A percentile compares a stretch with the other conserved stretches of the same genome.
Evolutionary conservation across 2,888 invertebrate species (phyloP).

Genomic region (Apodemia zela): DNA sequence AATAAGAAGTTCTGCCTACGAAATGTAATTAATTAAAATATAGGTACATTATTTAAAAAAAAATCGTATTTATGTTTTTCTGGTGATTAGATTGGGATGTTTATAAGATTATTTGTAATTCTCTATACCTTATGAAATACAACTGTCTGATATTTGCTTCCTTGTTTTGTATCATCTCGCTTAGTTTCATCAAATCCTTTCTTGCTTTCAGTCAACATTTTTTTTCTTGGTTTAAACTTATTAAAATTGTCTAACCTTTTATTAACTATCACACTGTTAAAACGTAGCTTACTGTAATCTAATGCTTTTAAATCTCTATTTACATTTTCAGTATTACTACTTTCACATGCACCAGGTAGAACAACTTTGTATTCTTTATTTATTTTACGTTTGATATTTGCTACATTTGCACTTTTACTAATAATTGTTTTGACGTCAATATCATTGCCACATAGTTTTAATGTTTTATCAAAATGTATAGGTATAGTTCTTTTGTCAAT

Average conservation of each 20-base stretch:
- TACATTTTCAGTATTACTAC: slow-evolving; percentile 22
- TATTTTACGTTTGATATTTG: slow-evolving; percentile 35
- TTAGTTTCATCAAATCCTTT: slow-evolving; percentile 20
- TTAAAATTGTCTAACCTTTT: slow-evolving; percentile 22
- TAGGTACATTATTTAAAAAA: too few relatives aligned
- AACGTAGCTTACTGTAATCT: not conserved
- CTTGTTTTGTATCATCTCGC: slow-evolving; percentile 15
- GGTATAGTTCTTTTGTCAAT: slow-evolving; percentile 40
- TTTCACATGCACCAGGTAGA: slow-evolving; percentile 43
- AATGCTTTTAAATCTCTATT: not conserved
- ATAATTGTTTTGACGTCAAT: slow-evolving; percentile 44
- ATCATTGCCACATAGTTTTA: slow-evolving; percentile 58
- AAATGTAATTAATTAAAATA: too few relatives aligned
- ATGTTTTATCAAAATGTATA: slow-evolving; percentile 41
- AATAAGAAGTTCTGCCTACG: too few relatives aligned
- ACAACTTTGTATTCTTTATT: slow-evolving; percentile 35
- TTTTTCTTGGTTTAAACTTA: slow-evolving; percentile 28
- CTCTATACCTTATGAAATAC: not conserved
- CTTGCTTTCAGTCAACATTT: slow-evolving; percentile 25
- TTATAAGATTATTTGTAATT: not conserved
- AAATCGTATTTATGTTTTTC: too few relatives aligned
- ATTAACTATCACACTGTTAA: not conserved
- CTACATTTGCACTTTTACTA: slow-evolving; percentile 36
- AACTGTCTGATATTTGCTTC: slow-evolving; percentile 18
- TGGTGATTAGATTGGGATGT: too few relatives aligned